phyloP scores from a whole-genome alignment of 2,888 invertebrate species.

The Apamea epomidion region DNA sequence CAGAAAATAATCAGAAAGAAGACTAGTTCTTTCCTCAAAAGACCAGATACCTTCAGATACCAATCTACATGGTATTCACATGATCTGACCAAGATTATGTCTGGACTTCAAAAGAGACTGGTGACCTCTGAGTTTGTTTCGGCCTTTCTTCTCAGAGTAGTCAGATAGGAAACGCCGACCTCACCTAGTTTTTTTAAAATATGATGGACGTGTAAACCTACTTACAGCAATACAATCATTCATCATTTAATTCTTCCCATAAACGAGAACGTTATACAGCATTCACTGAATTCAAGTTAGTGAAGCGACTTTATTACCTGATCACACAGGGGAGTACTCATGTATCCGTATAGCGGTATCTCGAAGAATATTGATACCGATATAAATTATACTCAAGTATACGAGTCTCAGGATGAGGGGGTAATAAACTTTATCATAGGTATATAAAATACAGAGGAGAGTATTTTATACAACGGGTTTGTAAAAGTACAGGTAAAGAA shows the following conservation, averaged over 20 bases:
- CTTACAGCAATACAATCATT: too few relatives aligned
- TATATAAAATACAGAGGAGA: slow-evolving; percentile 9
- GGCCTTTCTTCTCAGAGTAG: too few relatives aligned
- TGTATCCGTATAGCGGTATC: slow-evolving; percentile 16
- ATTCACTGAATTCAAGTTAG: slow-evolving; percentile 9
- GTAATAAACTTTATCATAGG: slow-evolving; percentile 36
- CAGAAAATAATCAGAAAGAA: slow-evolving; percentile 2
- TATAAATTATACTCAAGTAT: slow-evolving; percentile 15
- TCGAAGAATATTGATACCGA: slow-evolving; percentile 6
- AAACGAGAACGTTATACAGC: slow-evolving; percentile 11
- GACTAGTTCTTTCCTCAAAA: too few relatives aligned
- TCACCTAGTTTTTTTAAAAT: too few relatives aligned
- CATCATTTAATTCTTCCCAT: slow-evolving; percentile 2
- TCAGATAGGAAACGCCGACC: too few relatives aligned
- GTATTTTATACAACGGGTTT: background rate
- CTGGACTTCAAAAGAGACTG: too few relatives aligned
- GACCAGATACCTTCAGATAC: too few relatives aligned
- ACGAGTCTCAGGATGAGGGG: slow-evolving; percentile 5
- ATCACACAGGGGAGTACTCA: slow-evolving; percentile 23
- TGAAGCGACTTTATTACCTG: slow-evolving; percentile 38
- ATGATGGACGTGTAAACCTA: too few relatives aligned
- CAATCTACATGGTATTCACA: too few relatives aligned
- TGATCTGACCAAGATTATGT: too few relatives aligned
- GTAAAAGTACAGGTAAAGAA: background rate
- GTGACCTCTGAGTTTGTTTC: too few relatives aligned